Evolutionary conservation across 2,797 vertebrate species (phyloP).

Genomic region (Pteronotus mesoamericanus): DNA sequence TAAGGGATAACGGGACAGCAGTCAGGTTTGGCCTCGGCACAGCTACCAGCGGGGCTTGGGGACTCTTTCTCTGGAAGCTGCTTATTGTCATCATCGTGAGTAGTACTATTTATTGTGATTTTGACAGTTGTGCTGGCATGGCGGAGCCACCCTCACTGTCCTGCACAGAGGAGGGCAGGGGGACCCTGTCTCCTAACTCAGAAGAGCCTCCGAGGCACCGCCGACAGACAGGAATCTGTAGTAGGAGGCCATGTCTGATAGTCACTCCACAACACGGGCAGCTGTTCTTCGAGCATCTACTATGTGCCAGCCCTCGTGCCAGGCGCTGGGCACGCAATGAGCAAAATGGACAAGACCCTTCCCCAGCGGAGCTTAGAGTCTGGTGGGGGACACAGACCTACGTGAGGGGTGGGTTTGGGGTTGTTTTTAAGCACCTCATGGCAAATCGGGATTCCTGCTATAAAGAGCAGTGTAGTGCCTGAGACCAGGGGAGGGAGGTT

Average conservation of each 20-base stretch:
- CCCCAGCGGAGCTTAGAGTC: no score
- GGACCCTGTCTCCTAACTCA: not conserved
- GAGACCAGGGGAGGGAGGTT: not conserved
- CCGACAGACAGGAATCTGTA: rapidly evolving
- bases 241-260: no score
- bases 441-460: not conserved
- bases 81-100: not conserved
- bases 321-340: no score
- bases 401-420: no score
- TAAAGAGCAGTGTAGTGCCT: not conserved
- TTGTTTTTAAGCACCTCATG: not conserved
- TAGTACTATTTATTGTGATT: not conserved
- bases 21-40: not conserved
- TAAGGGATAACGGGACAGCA: not conserved
- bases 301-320: no score
- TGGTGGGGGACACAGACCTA: no score
- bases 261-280: not conserved
- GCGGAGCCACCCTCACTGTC: not conserved
- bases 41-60: no score
- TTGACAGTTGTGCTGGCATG: not conserved
- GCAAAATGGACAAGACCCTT: no score
- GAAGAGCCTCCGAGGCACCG: not conserved
- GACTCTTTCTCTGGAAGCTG: not conserved
- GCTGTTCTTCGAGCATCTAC: not conserved
- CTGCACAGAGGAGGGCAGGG: not conserved